Percentiles rank a stretch among this genome's conserved stretches.
These are phyloP conservation scores for Murina feae DNA, from an alignment of 2,113 vertebrate genomes.

Conservation along the genomic window DNA sequence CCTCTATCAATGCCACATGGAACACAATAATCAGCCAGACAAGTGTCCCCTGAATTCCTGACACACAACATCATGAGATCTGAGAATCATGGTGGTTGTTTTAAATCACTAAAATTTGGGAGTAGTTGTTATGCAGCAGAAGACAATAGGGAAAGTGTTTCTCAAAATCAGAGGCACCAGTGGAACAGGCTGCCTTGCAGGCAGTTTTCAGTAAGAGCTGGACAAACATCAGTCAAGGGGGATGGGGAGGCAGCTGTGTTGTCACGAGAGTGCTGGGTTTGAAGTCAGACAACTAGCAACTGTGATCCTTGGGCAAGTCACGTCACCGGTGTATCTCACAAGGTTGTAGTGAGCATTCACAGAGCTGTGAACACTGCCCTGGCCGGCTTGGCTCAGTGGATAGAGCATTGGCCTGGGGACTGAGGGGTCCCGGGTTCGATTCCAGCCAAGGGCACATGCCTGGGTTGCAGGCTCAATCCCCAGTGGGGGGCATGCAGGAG, in stretches of 20 bases:
- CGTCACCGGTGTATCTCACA: neutral
- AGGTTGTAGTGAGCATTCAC: neutral
- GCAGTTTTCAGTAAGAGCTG: neutral
- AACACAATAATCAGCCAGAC: neutral
- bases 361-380: neutral
- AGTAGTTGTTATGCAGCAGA: neutral
- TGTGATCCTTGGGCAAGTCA: neutral
- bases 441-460: too few relatives aligned
- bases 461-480: too few relatives aligned
- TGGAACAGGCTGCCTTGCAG: neutral
- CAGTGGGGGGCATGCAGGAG: too few relatives aligned
- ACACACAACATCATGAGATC: neutral
- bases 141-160: neutral
- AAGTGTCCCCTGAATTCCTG: neutral
- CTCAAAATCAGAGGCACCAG: neutral
- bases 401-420: too few relatives aligned
- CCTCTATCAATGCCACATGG: neutral
- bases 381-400: too few relatives aligned
- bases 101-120: neutral
- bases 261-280: neutral
- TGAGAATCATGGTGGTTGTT: neutral
- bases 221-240: rapidly evolving
- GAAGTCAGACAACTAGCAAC: neutral
- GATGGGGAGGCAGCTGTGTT: neutral
- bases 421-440: too few relatives aligned